phyloP scores from a whole-genome alignment of 2,113 vertebrate species.

The Asarcornis scutulata region DNA sequence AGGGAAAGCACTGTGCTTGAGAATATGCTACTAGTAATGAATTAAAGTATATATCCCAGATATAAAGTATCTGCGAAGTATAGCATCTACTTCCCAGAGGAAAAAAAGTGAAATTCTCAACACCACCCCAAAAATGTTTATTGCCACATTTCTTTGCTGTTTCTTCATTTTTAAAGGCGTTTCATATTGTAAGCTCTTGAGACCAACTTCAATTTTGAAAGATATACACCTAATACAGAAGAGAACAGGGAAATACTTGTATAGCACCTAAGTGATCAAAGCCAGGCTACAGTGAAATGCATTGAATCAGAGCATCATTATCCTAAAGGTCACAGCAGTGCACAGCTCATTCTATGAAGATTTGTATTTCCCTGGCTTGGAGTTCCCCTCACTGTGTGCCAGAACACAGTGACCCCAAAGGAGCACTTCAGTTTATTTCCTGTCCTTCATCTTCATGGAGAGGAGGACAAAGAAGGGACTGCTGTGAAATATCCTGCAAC shows the following conservation, averaged over 20 bases:
- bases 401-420: not conserved
- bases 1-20: not conserved
- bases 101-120: not conserved
- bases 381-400: not conserved
- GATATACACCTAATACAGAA: not conserved
- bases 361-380: not conserved
- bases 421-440: not conserved
- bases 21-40: not conserved
- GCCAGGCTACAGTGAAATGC: not conserved
- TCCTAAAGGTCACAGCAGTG: not conserved
- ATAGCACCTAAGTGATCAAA: rapidly evolving
- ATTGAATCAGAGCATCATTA: not conserved
- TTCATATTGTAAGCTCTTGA: not conserved
- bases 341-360: not conserved
- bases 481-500: not conserved
- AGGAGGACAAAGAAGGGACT: not conserved
- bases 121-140: not conserved
- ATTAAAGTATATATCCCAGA: not conserved
- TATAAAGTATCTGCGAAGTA: too few relatives aligned
- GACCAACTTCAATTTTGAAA: not conserved
- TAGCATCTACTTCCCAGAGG: rapidly evolving
- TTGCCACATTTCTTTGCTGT: not conserved
- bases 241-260: not conserved
- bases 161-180: not conserved
- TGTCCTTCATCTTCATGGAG: not conserved